A percentile compares a stretch with the other conserved stretches of the same genome.
Conservation (phyloP, 2,113 vertebrate genomes). For the Coturnix japonica region DNA sequence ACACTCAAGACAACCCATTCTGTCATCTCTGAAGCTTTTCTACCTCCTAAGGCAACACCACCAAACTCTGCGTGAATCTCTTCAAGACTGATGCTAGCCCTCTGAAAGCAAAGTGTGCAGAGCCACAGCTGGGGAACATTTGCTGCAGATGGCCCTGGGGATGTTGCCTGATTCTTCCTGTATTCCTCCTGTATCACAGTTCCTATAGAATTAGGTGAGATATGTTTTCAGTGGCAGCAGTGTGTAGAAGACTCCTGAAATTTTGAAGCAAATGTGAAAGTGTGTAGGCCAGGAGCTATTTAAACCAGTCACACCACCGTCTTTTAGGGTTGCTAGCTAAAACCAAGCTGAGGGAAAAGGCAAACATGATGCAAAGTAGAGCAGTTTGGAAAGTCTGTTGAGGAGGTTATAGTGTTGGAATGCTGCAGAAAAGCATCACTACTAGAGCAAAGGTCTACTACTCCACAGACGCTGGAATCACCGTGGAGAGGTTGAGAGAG, state of each 20-base stretch:
- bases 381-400: background rate
- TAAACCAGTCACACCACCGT: background rate
- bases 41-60: background rate
- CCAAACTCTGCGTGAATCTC: background rate
- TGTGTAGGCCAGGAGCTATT: background rate
- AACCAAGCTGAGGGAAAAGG: background rate
- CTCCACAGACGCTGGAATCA: rapidly evolving
- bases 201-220: background rate
- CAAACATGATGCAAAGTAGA: background rate
- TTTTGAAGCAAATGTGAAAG: background rate
- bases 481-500: rapidly evolving
- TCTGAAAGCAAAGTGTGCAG: background rate
- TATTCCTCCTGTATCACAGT: rapidly evolving
- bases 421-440: background rate
- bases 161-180: background rate
- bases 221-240: background rate
- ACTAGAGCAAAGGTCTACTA: background rate
- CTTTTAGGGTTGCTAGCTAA: background rate
- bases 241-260: background rate
- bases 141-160: background rate
- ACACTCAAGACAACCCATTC: background rate
- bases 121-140: background rate
- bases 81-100: background rate
- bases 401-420: background rate
- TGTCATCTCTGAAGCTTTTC: background rate